A percentile compares a stretch with the other conserved stretches of the same genome.
Evolutionary conservation across 2,888 invertebrate species (phyloP).

Genomic region (Catocala fraxini): DNA sequence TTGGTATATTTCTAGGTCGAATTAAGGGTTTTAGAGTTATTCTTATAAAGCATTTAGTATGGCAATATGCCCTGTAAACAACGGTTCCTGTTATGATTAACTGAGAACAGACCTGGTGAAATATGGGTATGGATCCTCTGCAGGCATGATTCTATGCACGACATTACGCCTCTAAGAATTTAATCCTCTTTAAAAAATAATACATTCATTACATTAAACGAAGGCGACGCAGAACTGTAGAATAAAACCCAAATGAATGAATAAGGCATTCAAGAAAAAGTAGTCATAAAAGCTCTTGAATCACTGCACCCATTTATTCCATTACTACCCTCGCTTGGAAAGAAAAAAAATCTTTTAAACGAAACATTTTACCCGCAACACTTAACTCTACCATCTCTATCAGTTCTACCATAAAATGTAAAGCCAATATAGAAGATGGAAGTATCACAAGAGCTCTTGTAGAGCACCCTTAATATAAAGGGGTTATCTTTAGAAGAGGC

Average conservation of each 20-base stretch:
- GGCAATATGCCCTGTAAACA: too few relatives aligned
- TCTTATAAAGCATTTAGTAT: too few relatives aligned
- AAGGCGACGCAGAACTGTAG: background rate
- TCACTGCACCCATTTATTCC: background rate
- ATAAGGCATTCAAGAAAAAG: conserved; percentile 4
- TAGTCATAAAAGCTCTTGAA: background rate
- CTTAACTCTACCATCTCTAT: conserved; percentile 16
- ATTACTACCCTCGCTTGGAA: background rate
- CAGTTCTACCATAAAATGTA: conserved; percentile 49
- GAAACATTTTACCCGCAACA: conserved; percentile 5
- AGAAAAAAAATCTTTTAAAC: conserved; percentile 8
- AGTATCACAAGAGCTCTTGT: conserved; percentile 45
- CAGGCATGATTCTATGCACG: too few relatives aligned
- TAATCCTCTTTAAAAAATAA: too few relatives aligned
- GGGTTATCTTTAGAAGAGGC: conserved; percentile 62
- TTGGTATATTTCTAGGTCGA: too few relatives aligned
- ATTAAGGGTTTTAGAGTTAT: too few relatives aligned
- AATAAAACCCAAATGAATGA: background rate
- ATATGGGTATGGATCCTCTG: too few relatives aligned
- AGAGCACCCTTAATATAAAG: conserved; percentile 64
- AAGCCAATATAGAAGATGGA: conserved; percentile 36
- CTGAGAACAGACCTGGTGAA: too few relatives aligned
- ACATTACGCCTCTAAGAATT: too few relatives aligned
- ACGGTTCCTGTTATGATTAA: too few relatives aligned
- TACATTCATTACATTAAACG: too few relatives aligned